Percentiles rank a stretch among this genome's conserved stretches.
These are phyloP conservation scores for Festucalex cinctus DNA, from an alignment of 2,113 vertebrate species.

Conservation along the genomic window DNA sequence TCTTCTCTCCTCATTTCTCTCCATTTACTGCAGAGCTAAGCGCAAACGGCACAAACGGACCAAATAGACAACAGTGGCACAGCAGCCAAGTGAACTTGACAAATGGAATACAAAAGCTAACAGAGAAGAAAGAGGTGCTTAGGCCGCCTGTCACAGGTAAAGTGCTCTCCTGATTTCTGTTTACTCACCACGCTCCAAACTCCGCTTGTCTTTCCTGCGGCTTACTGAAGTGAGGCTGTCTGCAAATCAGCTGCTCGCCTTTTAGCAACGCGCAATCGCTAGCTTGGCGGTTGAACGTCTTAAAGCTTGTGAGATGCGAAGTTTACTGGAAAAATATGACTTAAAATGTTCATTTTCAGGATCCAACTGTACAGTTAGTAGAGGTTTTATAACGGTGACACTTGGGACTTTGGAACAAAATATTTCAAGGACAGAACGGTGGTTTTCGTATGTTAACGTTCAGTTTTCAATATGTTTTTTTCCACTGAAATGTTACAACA, in stretches of 20 bases:
- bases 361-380: too few relatives aligned
- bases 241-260: constrained; percentile 58
- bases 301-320: not conserved
- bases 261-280: constrained; percentile 14
- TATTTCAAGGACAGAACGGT: too few relatives aligned
- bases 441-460: too few relatives aligned
- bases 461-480: too few relatives aligned
- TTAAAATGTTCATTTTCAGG: not conserved
- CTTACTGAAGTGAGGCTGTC: constrained; percentile 59
- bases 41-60: constrained; percentile 52
- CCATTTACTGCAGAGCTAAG: constrained; percentile 51
- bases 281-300: not conserved
- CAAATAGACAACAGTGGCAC: constrained; percentile 69
- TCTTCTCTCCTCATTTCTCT: constrained; percentile 21
- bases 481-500: too few relatives aligned
- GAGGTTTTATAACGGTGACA: too few relatives aligned
- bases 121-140: constrained; percentile 79
- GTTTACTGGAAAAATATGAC: not conserved
- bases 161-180: constrained; percentile 74
- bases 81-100: constrained; percentile 74
- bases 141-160: constrained; percentile 75
- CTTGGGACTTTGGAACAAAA: too few relatives aligned
- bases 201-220: constrained; percentile 72
- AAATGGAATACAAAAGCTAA: constrained; percentile 79
- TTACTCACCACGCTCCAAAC: constrained; percentile 70